Base-by-base conservation (phyloP, 2,888 invertebrate species). In the Schizotus pectinicornis region DNA sequence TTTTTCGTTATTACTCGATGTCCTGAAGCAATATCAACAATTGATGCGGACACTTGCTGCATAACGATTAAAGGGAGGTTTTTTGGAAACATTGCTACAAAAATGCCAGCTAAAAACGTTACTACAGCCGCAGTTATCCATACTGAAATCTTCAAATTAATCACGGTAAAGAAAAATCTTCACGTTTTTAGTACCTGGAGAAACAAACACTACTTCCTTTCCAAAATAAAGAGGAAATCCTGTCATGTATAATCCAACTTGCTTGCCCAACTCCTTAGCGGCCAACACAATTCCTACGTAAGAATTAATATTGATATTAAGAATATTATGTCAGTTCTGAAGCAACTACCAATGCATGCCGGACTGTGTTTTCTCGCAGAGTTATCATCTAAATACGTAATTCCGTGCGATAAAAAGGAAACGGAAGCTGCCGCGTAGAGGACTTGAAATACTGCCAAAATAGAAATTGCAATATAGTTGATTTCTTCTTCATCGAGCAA, bases 351-450 rank as follows among this genome's bases (percentile, higher is more conserved):
- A 56, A 84, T 77, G 31, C 79, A 79, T 0, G 80, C 79, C 0
- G 85, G 80, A 57, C 83, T 81, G 42, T 83, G 80, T 46, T 80
- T 77, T 12, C 79, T 80, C 14, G 80, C 77, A 0, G 84, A 82
- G 68, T 87, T 86, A 64, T 87, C 87, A 59, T 87, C 87, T 6
- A 87, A 77, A 65, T 86, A 87, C 3, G 83, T 82, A 12, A 87
- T 74, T 6, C 86, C 86, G 11, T 85, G 79, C 0, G 83, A 79
- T 39, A 82, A 82, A 64, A 83, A 84, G 0, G 83, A 47, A 39
- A 72, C 53, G 6, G 63, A 67, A 9, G 65, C 65, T 53, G 68
- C 61, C 47, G 72, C 69, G 45, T 62, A 65, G 2, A 68, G 35
- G 32, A 71, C 52, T 64, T 72, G 71, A 56, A 83, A 78, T 0